Base-by-base conservation (phyloP, 30 jellyfish, hydroid and myxozoan species). In the Pelagia noctiluca region DNA sequence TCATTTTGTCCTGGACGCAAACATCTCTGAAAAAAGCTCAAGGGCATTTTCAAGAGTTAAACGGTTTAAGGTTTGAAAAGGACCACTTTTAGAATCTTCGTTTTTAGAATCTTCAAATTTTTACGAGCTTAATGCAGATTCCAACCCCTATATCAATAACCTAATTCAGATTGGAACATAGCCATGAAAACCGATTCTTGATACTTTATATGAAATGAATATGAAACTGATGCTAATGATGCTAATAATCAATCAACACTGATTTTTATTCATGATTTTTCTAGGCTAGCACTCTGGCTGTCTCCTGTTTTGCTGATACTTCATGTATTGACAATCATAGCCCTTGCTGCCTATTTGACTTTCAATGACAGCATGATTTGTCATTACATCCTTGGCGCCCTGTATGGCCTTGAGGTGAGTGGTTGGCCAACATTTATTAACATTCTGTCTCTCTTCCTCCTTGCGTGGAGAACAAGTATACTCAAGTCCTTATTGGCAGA, bases 371-470 rank as follows among this genome's bases (percentile, higher is more conserved):
- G 78, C 48, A 52, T 21, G 31, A 34, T 93, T 22, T 86, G 63
- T 49, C 97, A 86, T 78, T 80, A 93, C 50, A 64, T 86, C 42
- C 90, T 93, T 35, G 98, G 90, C 11, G 94, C 70, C 7, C 57
- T 87, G 73, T 70, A 50, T 16, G 89, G 93, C 8, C 29, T 77
- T 16, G 98, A 93, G 98, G 98, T 93, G 25, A 11, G 80, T 73
- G 30, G 8, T 5, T 42, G n/a, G n/a, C n/a, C n/a, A n/a, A n/a
- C n/a, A n/a, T n/a, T n/a, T n/a, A n/a, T n/a, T 12, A 10, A 10
- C 33, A 11, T 16, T 61, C 23, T 61, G 13, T 23, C 50, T 74
- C 50, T 0, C 84, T 74, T 0, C 0, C 16, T n/a, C 64, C 65
- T 50, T 16, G 16, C 23, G 16, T 12, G 23, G 11, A 24, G n/a